These are phyloP conservation scores for Rhipidura dahli DNA, from an alignment of 2,113 vertebrate species.

Conservation along the genomic window DNA sequence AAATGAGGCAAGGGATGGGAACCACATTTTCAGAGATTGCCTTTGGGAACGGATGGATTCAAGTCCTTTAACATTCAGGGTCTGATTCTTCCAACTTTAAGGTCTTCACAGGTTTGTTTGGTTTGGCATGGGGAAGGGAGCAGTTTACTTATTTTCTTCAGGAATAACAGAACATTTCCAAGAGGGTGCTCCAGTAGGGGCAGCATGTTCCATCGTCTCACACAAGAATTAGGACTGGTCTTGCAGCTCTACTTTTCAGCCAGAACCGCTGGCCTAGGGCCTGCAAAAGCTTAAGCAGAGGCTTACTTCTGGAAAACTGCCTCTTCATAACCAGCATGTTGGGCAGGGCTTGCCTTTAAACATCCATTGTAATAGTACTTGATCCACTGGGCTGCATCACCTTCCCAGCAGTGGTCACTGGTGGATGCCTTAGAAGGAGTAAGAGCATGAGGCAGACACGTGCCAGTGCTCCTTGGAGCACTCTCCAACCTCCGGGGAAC, in stretches of 20 bases:
- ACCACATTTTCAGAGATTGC: neutral
- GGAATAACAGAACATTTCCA: neutral
- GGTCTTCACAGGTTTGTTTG: neutral
- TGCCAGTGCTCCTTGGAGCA: neutral
- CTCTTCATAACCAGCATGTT: neutral
- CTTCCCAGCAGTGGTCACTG: neutral
- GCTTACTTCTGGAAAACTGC: neutral
- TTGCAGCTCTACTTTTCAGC: neutral
- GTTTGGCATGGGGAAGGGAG: neutral
- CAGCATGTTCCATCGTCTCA: neutral
- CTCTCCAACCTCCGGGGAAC: neutral
- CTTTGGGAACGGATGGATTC: neutral
- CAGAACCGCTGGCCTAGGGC: neutral
- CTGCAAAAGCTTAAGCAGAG: neutral
- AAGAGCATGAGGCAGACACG: accelerated
- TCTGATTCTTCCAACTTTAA: neutral
- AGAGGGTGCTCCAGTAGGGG: neutral
- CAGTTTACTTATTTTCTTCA: neutral
- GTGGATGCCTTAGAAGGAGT: neutral
- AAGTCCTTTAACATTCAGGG: neutral
- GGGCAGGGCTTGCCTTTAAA: neutral
- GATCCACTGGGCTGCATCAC: neutral
- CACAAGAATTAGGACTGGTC: neutral
- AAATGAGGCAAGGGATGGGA: neutral
- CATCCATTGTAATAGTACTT: neutral